A percentile compares a stretch with the other conserved stretches of the same genome.
These are phyloP conservation scores for Zoanthus gigantus DNA, from an alignment of 92 coral and sea anemone genomes.

Conservation along the genomic window DNA sequence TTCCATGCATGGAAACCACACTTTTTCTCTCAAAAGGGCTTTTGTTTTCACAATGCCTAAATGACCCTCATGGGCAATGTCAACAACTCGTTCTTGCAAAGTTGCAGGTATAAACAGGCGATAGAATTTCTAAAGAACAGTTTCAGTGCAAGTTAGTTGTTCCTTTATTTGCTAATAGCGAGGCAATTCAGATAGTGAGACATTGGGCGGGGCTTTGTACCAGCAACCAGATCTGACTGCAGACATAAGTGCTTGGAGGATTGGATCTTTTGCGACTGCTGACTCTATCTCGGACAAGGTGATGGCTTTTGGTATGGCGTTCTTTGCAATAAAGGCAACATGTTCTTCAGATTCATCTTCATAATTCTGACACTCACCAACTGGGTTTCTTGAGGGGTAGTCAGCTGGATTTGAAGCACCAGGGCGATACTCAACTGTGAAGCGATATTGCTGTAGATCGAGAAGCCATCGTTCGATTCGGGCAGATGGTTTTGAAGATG, in stretches of 20 bases:
- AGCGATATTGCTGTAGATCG: constrained; percentile 58
- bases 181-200: constrained; percentile 43
- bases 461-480: constrained; percentile 51
- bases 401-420: constrained; percentile 49
- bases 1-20: constrained; percentile 46
- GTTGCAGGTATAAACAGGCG: constrained; percentile 59
- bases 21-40: constrained; percentile 60
- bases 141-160: constrained; percentile 57
- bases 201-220: constrained; percentile 40
- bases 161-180: constrained; percentile 55
- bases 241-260: constrained; percentile 60
- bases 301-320: constrained; percentile 56
- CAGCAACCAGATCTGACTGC: constrained; percentile 56
- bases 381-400: constrained; percentile 63
- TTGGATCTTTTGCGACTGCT: constrained; percentile 55
- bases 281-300: constrained; percentile 52
- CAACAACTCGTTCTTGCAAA: too few relatives aligned
- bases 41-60: constrained; percentile 64
- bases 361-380: constrained; percentile 31
- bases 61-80: constrained; percentile 70
- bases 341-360: constrained; percentile 56
- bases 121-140: constrained; percentile 31
- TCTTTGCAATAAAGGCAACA: constrained; percentile 43
- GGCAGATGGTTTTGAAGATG: constrained; percentile 46
- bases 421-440: constrained; percentile 58